Conservation (phyloP, 1,140 invertebrate genomes). For the Batillaria attramentaria region DNA sequence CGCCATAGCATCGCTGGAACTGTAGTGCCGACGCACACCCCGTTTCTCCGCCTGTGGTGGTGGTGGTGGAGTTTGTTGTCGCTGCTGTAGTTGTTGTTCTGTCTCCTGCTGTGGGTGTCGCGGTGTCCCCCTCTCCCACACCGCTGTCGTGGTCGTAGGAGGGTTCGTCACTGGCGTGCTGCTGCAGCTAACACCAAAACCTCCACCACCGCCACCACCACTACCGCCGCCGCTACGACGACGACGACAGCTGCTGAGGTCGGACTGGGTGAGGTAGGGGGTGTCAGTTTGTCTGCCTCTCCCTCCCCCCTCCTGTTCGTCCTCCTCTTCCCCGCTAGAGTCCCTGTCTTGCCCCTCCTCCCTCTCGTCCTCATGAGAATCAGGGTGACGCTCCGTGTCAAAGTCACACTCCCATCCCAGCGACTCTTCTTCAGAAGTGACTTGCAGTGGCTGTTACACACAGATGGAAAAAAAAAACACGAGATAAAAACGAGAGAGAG, state of each 20-base stretch:
- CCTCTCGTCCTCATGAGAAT: too few relatives aligned
- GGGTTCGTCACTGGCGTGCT: too few relatives aligned
- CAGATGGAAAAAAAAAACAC: too few relatives aligned
- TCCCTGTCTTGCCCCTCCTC: not conserved
- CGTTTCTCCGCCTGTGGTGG: not conserved
- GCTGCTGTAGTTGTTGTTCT: not conserved
- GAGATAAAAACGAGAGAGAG: too few relatives aligned
- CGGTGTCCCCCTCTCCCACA: not conserved
- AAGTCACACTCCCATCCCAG: too few relatives aligned
- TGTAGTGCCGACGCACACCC: constrained; percentile 16
- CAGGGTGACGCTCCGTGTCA: too few relatives aligned
- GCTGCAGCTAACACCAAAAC: too few relatives aligned
- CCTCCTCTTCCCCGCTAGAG: not conserved
- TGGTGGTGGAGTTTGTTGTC: not conserved
- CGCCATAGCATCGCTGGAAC: constrained; percentile 25
- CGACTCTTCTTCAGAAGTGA: too few relatives aligned
- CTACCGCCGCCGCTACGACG: not conserved
- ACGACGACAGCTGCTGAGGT: not conserved
- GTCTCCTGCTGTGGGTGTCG: not conserved
- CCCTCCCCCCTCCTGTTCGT: not conserved
- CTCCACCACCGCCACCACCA: not conserved
- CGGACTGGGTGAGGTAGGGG: not conserved
- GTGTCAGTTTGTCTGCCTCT: not conserved
- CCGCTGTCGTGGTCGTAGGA: not conserved
- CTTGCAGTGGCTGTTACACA: too few relatives aligned